Base-by-base conservation (phyloP, 2,888 invertebrate species). In the Palloptera scutellata region DNA sequence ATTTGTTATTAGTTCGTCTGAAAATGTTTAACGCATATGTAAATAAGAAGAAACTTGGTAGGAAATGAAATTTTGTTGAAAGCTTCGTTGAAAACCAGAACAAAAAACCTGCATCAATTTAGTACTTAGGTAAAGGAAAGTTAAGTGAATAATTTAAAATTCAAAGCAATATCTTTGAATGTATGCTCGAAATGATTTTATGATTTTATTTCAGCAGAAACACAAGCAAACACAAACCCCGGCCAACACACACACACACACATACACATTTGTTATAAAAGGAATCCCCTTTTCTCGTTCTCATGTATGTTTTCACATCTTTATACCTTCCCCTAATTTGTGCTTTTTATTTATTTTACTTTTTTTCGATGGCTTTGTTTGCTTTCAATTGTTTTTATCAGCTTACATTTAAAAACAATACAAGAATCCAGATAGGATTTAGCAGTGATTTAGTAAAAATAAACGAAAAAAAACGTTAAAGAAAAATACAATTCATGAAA, bases 331-430 rank as follows among this genome's bases (percentile, higher is more conserved):
- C 30, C 55, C 57, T 17, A 17, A 51, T 19, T n/a, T 17, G 42
- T 42, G 45, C 40, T 19, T 51, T 59, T 41, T 42, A 41, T 51
- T 11, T 20, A 45, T 43, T 8, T 17, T 10, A 17, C 13, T 61
- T 20, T 13, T 51, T 19, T 42, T 51, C 8, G 8, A 8, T 53
- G 8, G 48, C 40, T 12, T 13, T 78, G 76, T 78, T 78, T 77
- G 78, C 76, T 71, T 79, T 78, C 79, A 77, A 79, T 79, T 79
- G 79, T 79, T 79, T 79, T 79, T 79, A 79, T 79, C 78, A 79
- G 79, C 77, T 79, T 79, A 79, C 78, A 78, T 78, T 78, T 72
- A 70, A 75, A 77, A 77, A 68, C 71, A 64, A 30, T 30, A 30
- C 30, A 72, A 72, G 67, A 54, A 70, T 64, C n/a, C 71, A 74